Evolutionary conservation across 2,113 vertebrate species (phyloP).

Genomic region (Semicossyphus pulcher): DNA sequence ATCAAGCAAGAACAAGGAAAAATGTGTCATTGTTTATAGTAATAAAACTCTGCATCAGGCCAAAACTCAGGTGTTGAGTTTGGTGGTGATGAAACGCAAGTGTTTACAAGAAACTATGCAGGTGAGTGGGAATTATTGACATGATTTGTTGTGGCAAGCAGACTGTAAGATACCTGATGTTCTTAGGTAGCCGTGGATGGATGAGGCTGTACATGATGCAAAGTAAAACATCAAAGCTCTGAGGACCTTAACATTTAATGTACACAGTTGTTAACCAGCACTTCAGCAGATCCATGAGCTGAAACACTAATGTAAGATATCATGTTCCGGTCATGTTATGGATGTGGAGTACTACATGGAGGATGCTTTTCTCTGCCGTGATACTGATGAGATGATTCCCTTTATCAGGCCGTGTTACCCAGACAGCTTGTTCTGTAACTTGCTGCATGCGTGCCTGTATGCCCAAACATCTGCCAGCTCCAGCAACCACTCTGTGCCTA

Average conservation of each 20-base stretch:
- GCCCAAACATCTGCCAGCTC: constrained; percentile 75
- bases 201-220: neutral
- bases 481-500: constrained; percentile 55
- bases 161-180: constrained; percentile 28
- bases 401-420: constrained; percentile 36
- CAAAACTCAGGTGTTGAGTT: constrained; percentile 1
- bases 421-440: constrained; percentile 68
- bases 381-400: constrained; percentile 57
- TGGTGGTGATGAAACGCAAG: no score
- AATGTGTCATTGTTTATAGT: constrained; percentile 24
- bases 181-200: constrained; percentile 2
- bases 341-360: constrained; percentile 23
- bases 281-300: constrained; percentile 5
- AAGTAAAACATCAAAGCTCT: constrained; percentile 17
- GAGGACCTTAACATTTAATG: constrained; percentile 6
- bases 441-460: constrained; percentile 62
- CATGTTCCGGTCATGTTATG: constrained; percentile 36
- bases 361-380: constrained; percentile 15
- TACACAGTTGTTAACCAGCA: constrained; percentile 21
- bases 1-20: neutral
- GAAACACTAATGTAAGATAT: constrained; percentile 35
- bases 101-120: constrained; percentile 27
- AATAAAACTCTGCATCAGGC: constrained; percentile 15
- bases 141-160: constrained; percentile 30
- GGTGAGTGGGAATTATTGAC: constrained; percentile 35